Percentiles rank a stretch among this genome's conserved stretches.
phyloP scores from a whole-genome alignment of 2,888 invertebrate species.

The Lagria hirta region DNA sequence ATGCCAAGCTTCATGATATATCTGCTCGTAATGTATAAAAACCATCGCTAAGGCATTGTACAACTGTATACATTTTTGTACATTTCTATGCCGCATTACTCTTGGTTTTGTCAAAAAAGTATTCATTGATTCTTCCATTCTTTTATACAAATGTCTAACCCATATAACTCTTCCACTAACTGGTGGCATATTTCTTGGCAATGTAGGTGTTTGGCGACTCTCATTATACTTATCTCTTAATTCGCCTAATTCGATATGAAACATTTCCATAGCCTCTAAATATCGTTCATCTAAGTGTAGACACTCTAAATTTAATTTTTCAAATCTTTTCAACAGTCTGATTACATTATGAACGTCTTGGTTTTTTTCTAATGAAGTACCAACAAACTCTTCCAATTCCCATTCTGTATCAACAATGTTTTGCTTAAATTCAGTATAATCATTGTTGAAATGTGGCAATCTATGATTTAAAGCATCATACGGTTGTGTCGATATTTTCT shows the following conservation, averaged over 20 bases:
- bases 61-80: conserved; percentile 72
- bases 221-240: conserved; percentile 77
- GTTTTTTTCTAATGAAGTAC: conserved; percentile 53
- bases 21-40: conserved; percentile 79
- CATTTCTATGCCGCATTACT: conserved; percentile 62
- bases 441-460: conserved; percentile 71
- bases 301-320: conserved; percentile 70
- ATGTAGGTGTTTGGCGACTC: conserved; percentile 70
- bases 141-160: conserved; percentile 75
- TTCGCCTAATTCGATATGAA: conserved; percentile 68
- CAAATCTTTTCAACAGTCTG: conserved; percentile 60
- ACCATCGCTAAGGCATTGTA: conserved; percentile 79
- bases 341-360: conserved; percentile 50
- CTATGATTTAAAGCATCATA: conserved; percentile 83
- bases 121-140: conserved; percentile 76
- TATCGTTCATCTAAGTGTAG: conserved; percentile 75
- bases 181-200: conserved; percentile 77
- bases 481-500: conserved; percentile 67
- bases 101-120: conserved; percentile 54
- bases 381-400: conserved; percentile 72
- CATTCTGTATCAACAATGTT: conserved; percentile 70
- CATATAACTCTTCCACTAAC: conserved; percentile 80
- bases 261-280: conserved; percentile 67
- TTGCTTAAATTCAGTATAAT: conserved; percentile 72
- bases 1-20: conserved; percentile 80